Evolutionary conservation across 2,113 vertebrate species (phyloP).

Genomic region (Polypterus bichir): DNA sequence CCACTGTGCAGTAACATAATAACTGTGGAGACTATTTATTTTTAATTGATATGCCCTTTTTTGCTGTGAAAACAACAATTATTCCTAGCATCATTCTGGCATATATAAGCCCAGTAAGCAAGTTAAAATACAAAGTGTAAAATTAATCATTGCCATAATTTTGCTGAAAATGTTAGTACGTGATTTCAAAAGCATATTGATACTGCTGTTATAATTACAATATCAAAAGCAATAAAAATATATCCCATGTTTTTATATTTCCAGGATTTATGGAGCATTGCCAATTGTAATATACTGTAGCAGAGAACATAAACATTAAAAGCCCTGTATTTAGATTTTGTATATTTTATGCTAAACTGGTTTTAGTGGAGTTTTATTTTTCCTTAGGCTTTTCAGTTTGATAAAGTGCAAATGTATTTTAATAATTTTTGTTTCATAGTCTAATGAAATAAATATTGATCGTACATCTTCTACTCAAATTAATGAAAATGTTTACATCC

Average conservation of each 20-base stretch:
- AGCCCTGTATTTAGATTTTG: slow-evolving; percentile 50
- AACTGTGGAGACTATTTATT: slow-evolving; percentile 58
- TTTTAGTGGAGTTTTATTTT: slow-evolving; percentile 19
- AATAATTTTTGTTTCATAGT: too few relatives aligned
- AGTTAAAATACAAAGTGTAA: slow-evolving; percentile 49
- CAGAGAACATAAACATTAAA: slow-evolving; percentile 41
- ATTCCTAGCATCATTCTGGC: slow-evolving; percentile 43
- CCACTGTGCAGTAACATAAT: slow-evolving; percentile 55
- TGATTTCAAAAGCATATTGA: slow-evolving; percentile 37
- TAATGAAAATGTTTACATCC: too few relatives aligned
- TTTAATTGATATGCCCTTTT: slow-evolving; percentile 67
- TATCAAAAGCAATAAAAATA: slow-evolving; percentile 42
- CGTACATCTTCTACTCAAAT: too few relatives aligned
- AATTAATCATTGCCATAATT: slow-evolving; percentile 42
- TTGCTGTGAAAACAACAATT: slow-evolving; percentile 64
- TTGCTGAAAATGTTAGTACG: slow-evolving; percentile 24
- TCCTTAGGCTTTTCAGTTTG: neutral
- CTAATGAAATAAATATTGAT: too few relatives aligned
- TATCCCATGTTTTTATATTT: slow-evolving; percentile 50
- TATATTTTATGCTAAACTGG: slow-evolving; percentile 43
- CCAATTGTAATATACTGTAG: slow-evolving; percentile 37
- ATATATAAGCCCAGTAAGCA: slow-evolving; percentile 54
- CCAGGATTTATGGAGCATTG: slow-evolving; percentile 55
- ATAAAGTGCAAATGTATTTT: too few relatives aligned
- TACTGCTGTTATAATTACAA: slow-evolving; percentile 41